These are phyloP conservation scores for Epizoanthus scotinus DNA, from an alignment of 92 coral and sea anemone genomes.

Conservation along the genomic window DNA sequence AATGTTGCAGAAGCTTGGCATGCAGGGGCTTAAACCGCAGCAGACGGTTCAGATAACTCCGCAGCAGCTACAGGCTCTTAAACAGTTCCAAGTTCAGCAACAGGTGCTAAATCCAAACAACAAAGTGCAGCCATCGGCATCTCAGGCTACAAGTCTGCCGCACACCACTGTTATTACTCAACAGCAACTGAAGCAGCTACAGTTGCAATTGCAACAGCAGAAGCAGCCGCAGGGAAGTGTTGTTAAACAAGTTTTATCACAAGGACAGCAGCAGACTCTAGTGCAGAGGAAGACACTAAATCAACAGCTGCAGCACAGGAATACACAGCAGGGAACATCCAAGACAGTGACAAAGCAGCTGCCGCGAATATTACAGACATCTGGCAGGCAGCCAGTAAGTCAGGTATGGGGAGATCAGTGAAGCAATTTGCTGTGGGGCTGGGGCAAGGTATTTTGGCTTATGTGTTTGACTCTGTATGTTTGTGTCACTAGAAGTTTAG, in stretches of 20 bases:
- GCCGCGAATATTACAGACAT: slow-evolving; percentile 80
- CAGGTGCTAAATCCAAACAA: slow-evolving; percentile 44
- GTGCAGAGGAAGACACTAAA: slow-evolving; percentile 52
- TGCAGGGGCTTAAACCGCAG: slow-evolving; percentile 81
- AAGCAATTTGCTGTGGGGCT: background rate
- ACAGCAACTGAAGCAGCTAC: slow-evolving; percentile 77
- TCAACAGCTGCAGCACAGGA: slow-evolving; percentile 65
- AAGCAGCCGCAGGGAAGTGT: slow-evolving; percentile 69
- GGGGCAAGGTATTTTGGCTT: background rate
- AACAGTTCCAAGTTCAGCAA: slow-evolving; percentile 73
- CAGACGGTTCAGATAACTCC: slow-evolving; percentile 92
- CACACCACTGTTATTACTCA: slow-evolving; percentile 59
- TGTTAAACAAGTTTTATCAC: slow-evolving; percentile 50
- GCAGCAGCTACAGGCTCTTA: slow-evolving; percentile 87
- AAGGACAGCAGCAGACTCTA: slow-evolving; percentile 48
- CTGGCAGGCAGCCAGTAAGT: slow-evolving; percentile 81
- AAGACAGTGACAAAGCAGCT: slow-evolving; percentile 69
- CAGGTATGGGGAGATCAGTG: slow-evolving; percentile 47
- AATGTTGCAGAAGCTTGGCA: slow-evolving; percentile 70
- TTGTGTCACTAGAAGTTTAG: too few relatives aligned
- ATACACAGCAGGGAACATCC: slow-evolving; percentile 50
- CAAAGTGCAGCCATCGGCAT: slow-evolving; percentile 28
- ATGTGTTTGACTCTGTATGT: too few relatives aligned
- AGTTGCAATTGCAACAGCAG: slow-evolving; percentile 59
- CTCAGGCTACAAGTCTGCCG: slow-evolving; percentile 42